phyloP scores from a whole-genome alignment of 2,888 invertebrate species.

The Chirona hameri region DNA sequence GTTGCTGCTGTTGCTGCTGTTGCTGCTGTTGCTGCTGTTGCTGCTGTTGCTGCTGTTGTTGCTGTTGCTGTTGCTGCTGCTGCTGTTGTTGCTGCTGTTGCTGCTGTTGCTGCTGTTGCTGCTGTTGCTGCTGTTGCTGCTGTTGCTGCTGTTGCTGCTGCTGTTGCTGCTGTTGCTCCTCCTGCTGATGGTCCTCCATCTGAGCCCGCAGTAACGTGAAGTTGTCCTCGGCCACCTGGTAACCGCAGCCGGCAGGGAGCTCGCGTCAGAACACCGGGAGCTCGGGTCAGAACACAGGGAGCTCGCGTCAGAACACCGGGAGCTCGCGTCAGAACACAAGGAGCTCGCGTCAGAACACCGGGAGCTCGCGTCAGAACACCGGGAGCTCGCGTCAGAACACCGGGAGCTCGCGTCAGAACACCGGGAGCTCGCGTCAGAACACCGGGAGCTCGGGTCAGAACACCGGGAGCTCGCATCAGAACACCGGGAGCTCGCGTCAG shows the following conservation, averaged over 20 bases:
- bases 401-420: not conserved
- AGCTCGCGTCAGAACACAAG: not conserved
- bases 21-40: conserved; percentile 28
- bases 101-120: conserved; percentile 54
- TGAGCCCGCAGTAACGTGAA: conserved; percentile 43
- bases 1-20: conserved; percentile 13
- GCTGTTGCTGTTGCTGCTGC: conserved; percentile 30
- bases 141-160: conserved; percentile 33
- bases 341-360: not conserved
- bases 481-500: not conserved
- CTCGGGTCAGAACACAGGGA: not conserved
- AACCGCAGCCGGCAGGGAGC: not conserved
- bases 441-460: not conserved
- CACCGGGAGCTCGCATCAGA: not conserved
- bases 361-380: not conserved
- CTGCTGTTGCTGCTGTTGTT: conserved; percentile 22
- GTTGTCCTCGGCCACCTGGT: conserved; percentile 39
- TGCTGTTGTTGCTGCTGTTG: conserved; percentile 52
- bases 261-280: not conserved
- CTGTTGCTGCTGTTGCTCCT: conserved; percentile 30
- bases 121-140: conserved; percentile 54
- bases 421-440: not conserved
- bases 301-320: not conserved
- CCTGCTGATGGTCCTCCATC: conserved; percentile 25
- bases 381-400: not conserved